Base-by-base conservation (phyloP, 2,797 vertebrate genomes). In the Podarcis siculus region DNA sequence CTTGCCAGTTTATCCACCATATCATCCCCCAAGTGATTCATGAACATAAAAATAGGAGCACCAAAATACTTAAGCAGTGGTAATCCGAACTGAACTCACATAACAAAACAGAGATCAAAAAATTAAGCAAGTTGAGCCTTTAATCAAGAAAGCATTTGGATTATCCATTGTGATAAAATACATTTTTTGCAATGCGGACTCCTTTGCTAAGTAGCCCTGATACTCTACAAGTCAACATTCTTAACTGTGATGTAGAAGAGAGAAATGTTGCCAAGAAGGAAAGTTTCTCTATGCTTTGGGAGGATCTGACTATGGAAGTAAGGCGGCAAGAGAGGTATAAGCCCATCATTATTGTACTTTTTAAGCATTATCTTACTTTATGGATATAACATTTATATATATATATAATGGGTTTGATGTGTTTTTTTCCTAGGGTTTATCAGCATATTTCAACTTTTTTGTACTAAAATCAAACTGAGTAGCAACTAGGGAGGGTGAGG, bases 191-290 rank as follows among this genome's bases (percentile, higher is more conserved):
- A 77, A 76, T 78, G 58, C 39, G 10, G 15, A 21, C 27, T n/a
- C 8, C 83, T 77, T 10, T 76, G 58, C 49, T 55, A 55, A 55
- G 49, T 4, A 55, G 49, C 49, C 49, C 49, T 55, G 49, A 55
- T 15, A 55, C 49, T 13, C 49, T 55, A 15, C 49, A 55, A 55
- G 49, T 55, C 49, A 55, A 32, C 17, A 19, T 84, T 39, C 32
- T 75, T 5, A 75, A 84, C 82, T 61, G 69, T 35, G 32, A 84
- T 75, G 49, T 61, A 25, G 32, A 84, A 61, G 71, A 75, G 27
- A 75, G 72, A 75, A 39, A 84, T 61, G 15, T 30, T 73, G 71
- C 83, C 49, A 84, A 61, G 35, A 84, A 61, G 71, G 83, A 84
- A 58, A 37, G 6, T 15, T 75, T 58, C 19, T 73, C 49, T 39